These are phyloP conservation scores for Philotrypesis tridentata DNA, from an alignment of 1,140 invertebrate species.

Conservation along the genomic window DNA sequence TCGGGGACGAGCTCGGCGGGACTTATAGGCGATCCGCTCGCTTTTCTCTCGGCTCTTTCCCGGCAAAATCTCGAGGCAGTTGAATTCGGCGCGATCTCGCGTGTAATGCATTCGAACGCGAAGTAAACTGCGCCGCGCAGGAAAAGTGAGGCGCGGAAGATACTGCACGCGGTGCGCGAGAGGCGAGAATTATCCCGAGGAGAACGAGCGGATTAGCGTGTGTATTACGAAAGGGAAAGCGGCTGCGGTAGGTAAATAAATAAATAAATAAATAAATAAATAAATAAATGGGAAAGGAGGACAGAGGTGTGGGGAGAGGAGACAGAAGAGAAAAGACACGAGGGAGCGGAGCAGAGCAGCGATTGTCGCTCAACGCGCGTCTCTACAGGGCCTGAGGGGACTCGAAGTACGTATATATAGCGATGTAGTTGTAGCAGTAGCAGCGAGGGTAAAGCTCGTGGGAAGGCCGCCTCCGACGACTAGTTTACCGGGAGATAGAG, in stretches of 20 bases:
- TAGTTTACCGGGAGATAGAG: not conserved
- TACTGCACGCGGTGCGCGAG: no score
- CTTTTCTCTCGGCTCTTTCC: not conserved
- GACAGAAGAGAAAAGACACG: conserved; percentile 25
- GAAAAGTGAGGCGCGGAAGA: no score
- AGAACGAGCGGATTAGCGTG: no score
- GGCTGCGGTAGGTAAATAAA: not conserved
- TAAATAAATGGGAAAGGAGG: conserved; percentile 14
- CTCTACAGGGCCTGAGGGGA: not conserved
- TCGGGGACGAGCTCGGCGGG: not conserved
- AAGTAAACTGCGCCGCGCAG: no score
- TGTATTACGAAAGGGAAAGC: no score
- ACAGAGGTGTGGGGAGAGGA: conserved; percentile 28
- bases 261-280: not conserved
- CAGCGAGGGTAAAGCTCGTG: not conserved
- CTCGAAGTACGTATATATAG: not conserved
- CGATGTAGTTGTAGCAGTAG: not conserved
- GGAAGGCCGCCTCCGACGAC: not conserved
- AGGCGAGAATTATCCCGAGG: no score
- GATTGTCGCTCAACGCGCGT: conserved; percentile 11
- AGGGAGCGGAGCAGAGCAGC: not conserved
- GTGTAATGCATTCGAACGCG: no score
- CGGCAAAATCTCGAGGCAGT: not conserved
- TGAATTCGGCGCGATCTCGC: no score
- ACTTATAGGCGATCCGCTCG: not conserved